Base-by-base conservation (phyloP, 2,113 vertebrate genomes). In the Balaeniceps rex region DNA sequence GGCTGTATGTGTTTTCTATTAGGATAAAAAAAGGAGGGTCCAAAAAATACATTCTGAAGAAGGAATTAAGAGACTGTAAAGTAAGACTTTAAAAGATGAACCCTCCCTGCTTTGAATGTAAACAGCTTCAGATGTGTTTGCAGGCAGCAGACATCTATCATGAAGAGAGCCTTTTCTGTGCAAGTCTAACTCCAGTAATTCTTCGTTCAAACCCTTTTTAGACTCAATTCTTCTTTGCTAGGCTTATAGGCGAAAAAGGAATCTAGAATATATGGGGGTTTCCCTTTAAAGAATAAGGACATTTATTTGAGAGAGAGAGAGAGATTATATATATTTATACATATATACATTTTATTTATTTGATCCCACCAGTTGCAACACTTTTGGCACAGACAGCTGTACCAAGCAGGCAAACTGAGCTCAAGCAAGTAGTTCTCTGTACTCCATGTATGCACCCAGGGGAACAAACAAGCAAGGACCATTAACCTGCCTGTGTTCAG, bases 381-480 rank as follows among this genome's bases (percentile, higher is more conserved):
- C 40, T 78, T 81, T 19, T 47, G 87, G 66, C 81, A 84, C n/a
- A 54, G 80, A 51, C 18, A 64, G 63, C 40, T 91, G 52, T n/a
- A 89, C 52, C 58, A 55, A 85, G 82, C 69, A 58, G 64, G 46
- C 21, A 69, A 83, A 80, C 57, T 13, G 15, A 83, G 64, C 77
- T 66, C 12, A 1, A 51, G 88, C 65, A 81, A 79, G 57, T 29
- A n/a, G 42, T 47, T 71, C 83, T 84, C 54, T 93, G 61, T 46
- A 60, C 54, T 69, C 55, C 65, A 11, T 3, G 46, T 70, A 60
- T 51, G 46, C 38, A 85, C 87, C 78, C 76, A 95, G 40, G 65
- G 63, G 91, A 94, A 55, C 60, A 91, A 96, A 93, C 63, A 85
- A 81, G 77, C 78, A 91, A 88, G 84, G 78, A 63, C 84, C 70